Evolutionary conservation across 1,140 invertebrate species (phyloP), one percentile per base, ranked within the genome.

Genomic region (Frieseomelitta varia): DNA sequence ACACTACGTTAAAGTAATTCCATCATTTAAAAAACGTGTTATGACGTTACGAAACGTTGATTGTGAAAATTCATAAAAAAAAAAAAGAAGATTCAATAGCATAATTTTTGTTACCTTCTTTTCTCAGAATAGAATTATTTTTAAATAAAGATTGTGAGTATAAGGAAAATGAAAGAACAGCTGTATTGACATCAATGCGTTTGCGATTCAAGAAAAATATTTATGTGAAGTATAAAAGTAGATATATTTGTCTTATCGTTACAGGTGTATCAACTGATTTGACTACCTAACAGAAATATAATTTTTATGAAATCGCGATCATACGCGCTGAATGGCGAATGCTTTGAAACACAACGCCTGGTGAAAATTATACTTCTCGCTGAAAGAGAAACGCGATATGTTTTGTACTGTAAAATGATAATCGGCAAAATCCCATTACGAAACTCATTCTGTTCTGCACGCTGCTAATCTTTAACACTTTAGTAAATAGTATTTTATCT

Each of bases 351-450:
- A 3, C 2, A 56, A 81, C 30, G 10, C 71, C 17, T 1, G 17
- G 15, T 12, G 12, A 47, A 67, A 39, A 75, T 15, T 39, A 55
- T 14, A 55, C 24, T 17, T 21, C 30, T 51, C 19, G 39, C 21
- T 55, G 19, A 19, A 67, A 67, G 15, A 24, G 69, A 81, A 81
- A 75, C 19, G 10, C 12, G 51, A 81, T 75, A 81, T 21, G 58
- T 55, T 80, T 81, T 72, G 51, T 58, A 27, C 19, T 14, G n/a
- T 47, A 11, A 65, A 75, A 65, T 2, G n/a, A 73, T 74, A 81
- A 74, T 74, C 39, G 71, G 21, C 24, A 14, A 67, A 81, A 74
- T 58, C 4, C 0, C 15, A n/a, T 8, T 15, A 27, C 21, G 15
- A 51, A 73, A 34, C 39, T 19, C 30, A 67, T 67, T 34, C 73